phyloP scores from a whole-genome alignment of 1,140 invertebrate genomes.

The Archivesica marissinica region DNA sequence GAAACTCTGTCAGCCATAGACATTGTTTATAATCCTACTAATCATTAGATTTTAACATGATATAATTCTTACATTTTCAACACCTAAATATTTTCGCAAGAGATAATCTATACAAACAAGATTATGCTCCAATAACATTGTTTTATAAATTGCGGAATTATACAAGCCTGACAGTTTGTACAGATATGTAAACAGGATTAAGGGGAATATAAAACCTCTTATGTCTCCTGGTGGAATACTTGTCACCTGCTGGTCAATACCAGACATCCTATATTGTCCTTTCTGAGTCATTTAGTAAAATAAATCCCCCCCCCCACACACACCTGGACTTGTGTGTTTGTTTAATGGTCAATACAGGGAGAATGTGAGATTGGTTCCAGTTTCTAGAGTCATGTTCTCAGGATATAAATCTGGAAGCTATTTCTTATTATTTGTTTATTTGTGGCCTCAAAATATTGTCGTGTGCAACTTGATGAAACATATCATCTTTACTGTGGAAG shows the following conservation, averaged over 20 bases:
- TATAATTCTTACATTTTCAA: constrained; percentile 17
- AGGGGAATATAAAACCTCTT: neutral
- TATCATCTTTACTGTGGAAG: too few relatives aligned
- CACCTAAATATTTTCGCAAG: constrained; percentile 15
- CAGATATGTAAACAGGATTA: constrained; percentile 26
- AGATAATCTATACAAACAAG: constrained; percentile 41
- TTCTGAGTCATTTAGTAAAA: constrained; percentile 24
- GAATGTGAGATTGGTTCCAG: too few relatives aligned
- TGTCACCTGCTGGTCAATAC: constrained; percentile 21
- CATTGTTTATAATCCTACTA: too few relatives aligned
- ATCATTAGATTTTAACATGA: constrained; percentile 17
- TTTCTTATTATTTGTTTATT: too few relatives aligned
- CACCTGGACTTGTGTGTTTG: too few relatives aligned
- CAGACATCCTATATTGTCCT: neutral
- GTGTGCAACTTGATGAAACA: too few relatives aligned
- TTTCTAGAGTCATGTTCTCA: too few relatives aligned
- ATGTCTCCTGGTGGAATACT: neutral
- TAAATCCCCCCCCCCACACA: too few relatives aligned
- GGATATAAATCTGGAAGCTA: too few relatives aligned
- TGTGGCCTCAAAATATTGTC: too few relatives aligned
- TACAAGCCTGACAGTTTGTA: constrained; percentile 17
- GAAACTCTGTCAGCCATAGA: neutral
- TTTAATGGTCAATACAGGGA: too few relatives aligned
- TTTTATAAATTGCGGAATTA: constrained; percentile 36
- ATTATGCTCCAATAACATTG: neutral